Evolutionary conservation across 2,797 vertebrate species (phyloP).

Genomic region (Dromococcyx pavoninus): DNA sequence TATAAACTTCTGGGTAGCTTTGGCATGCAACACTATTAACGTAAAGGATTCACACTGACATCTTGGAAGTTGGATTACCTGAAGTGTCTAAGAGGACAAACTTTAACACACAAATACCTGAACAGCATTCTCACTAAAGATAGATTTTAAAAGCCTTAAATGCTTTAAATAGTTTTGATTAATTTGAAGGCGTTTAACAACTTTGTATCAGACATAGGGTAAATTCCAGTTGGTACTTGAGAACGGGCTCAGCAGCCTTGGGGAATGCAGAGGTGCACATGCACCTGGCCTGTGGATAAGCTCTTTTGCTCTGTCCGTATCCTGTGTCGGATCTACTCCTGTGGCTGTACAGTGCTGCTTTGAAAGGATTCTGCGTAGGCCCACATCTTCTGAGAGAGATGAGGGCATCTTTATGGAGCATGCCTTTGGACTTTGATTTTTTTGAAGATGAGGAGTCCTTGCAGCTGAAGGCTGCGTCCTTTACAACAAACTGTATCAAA

Average conservation of each 20-base stretch:
- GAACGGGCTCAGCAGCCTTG: background rate
- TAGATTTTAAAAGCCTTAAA: background rate
- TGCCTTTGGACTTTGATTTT: background rate
- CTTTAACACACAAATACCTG: background rate
- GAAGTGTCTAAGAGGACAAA: background rate
- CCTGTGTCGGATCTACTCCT: background rate
- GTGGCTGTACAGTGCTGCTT: background rate
- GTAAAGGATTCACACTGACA: background rate
- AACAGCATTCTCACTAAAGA: background rate
- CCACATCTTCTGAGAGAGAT: background rate
- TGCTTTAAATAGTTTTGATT: background rate
- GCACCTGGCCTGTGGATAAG: background rate
- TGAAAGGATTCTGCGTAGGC: background rate
- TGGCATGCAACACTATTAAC: background rate
- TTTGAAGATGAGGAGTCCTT: background rate
- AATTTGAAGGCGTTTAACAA: background rate
- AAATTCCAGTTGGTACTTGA: background rate
- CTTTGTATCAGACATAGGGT: background rate
- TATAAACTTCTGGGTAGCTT: background rate
- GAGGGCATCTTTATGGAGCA: background rate
- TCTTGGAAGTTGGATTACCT: background rate
- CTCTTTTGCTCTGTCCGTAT: background rate
- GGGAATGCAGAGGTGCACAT: fast-evolving
- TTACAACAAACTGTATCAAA: background rate
- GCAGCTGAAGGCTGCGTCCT: background rate